These are phyloP conservation scores for Eudasyphora cyanicolor DNA, from an alignment of 2,888 invertebrate genomes.

Conservation along the genomic window DNA sequence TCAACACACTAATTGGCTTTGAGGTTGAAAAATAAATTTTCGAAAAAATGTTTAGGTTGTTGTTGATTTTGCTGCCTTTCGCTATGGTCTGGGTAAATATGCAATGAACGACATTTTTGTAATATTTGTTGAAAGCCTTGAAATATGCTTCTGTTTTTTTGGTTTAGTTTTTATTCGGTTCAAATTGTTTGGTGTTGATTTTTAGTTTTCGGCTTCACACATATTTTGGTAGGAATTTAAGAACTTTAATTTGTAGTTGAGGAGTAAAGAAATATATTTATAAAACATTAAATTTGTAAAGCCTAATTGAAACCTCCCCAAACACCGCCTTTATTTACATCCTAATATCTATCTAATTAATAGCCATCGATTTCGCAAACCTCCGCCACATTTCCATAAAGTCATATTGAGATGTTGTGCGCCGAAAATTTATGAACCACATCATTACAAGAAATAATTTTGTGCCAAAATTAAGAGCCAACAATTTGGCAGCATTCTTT, in stretches of 20 bases:
- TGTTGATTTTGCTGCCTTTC: neutral
- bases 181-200: neutral
- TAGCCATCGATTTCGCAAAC: neutral
- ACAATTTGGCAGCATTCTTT: neutral
- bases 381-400: neutral
- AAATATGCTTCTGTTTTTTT: constrained; percentile 1
- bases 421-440: neutral
- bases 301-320: too few species aligned
- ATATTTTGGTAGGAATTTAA: neutral
- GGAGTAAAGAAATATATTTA: too few species aligned
- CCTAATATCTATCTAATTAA: neutral
- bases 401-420: neutral
- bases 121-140: neutral
- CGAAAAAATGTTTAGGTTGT: neutral
- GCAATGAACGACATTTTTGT: neutral
- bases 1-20: constrained; percentile 59
- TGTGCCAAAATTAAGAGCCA: neutral
- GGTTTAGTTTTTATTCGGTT: neutral
- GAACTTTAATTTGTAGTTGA: neutral
- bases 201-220: neutral
- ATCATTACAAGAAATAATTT: neutral
- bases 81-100: neutral
- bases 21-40: constrained; percentile 53
- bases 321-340: neutral
- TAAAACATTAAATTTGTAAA: too few species aligned